phyloP scores from a whole-genome alignment of 2,797 vertebrate species.

The Periophthalmus magnuspinnatus region DNA sequence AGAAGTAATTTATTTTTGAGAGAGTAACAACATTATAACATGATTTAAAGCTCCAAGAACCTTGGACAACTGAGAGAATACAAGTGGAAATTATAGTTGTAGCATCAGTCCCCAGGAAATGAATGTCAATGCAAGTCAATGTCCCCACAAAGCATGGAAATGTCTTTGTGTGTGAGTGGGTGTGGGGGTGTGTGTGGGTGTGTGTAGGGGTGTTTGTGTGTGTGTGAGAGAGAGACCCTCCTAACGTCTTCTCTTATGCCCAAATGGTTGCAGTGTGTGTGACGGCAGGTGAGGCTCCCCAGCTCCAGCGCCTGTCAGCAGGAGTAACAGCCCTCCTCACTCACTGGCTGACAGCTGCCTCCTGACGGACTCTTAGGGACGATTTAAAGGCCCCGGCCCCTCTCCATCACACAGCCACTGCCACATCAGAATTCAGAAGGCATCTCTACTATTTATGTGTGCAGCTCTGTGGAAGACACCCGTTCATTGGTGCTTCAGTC shows the following conservation, averaged over 20 bases:
- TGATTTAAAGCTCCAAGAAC: no score
- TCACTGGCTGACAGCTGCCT: slow-evolving; percentile 7
- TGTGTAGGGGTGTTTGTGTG: no score
- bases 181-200: no score
- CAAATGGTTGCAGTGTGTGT: background rate
- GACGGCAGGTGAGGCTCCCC: background rate
- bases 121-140: no score
- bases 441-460: background rate
- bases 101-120: no score
- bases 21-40: no score
- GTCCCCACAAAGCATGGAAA: no score
- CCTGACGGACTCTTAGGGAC: slow-evolving; percentile 7
- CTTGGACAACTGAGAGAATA: no score
- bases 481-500: background rate
- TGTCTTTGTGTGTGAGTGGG: no score
- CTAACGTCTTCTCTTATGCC: background rate
- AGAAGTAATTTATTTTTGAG: no score
- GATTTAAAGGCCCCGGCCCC: slow-evolving; percentile 6
- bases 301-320: background rate
- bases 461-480: background rate
- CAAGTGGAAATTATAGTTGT: no score
- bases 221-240: no score
- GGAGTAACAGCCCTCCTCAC: background rate
- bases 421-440: background rate
- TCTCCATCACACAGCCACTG: background rate